Percentiles rank a stretch among this genome's conserved stretches.
Conservation (phyloP, 2,113 vertebrate species). For the Gallinago undulata region DNA sequence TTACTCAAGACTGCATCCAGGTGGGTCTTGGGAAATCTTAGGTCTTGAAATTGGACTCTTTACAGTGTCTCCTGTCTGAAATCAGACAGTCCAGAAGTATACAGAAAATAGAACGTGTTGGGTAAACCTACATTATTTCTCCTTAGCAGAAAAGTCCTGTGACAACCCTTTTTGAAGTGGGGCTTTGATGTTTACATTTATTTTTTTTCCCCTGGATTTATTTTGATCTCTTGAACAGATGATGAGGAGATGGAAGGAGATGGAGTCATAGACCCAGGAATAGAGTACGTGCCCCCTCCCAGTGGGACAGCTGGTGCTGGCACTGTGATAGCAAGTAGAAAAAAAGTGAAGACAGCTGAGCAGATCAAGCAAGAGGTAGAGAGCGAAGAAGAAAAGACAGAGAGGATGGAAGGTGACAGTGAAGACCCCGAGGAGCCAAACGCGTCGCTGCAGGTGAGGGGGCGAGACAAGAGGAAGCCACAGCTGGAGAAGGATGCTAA, state of each 20-base stretch:
- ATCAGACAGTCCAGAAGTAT: neutral
- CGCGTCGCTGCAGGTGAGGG: constrained; percentile 37
- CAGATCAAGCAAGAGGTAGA: constrained; percentile 93
- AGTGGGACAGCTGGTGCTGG: constrained; percentile 59
- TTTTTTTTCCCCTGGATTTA: neutral
- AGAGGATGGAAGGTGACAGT: constrained; percentile 72
- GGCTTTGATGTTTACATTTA: neutral
- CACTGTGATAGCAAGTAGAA: constrained; percentile 71
- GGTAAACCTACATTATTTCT: neutral
- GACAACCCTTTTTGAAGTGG: neutral
- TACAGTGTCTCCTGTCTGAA: neutral
- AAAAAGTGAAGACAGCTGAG: constrained; percentile 81
- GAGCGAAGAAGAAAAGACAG: constrained; percentile 88
- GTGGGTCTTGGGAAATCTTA: too few species aligned
- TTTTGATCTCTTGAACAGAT: constrained; percentile 74
- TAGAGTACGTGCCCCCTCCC: constrained; percentile 88
- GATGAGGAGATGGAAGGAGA: constrained; percentile 94
- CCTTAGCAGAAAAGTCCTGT: neutral
- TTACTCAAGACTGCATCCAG: too few species aligned
- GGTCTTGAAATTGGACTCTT: neutral
- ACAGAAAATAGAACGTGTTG: neutral
- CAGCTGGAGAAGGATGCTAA: constrained; percentile 74
- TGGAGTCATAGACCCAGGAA: constrained; percentile 94
- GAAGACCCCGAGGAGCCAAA: constrained; percentile 75
- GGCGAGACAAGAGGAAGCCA: constrained; percentile 73